Evolutionary conservation across 2,888 invertebrate genomes (phyloP).

Genomic region (Mycalesis mineus): DNA sequence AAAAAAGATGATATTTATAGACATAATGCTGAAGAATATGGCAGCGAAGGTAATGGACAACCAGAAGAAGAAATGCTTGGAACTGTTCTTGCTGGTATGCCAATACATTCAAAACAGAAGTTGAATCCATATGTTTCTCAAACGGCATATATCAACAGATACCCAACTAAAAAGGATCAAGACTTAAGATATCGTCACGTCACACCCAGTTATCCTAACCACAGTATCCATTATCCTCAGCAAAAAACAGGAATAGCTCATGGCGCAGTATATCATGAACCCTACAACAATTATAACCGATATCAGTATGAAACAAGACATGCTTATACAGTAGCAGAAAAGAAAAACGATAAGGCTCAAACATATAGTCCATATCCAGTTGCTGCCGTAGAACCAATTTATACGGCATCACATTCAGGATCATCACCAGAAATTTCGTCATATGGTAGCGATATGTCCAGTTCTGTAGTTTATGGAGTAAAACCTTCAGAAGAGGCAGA

Average conservation of each 20-base stretch:
- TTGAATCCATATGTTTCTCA: slow-evolving; percentile 69
- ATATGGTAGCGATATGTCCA: slow-evolving; percentile 56
- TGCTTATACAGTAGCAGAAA: slow-evolving; percentile 63
- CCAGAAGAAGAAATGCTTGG: slow-evolving; percentile 87
- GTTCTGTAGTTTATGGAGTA: slow-evolving; percentile 66
- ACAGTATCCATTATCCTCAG: slow-evolving; percentile 64
- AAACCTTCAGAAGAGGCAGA: slow-evolving; percentile 65
- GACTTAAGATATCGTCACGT: slow-evolving; percentile 70
- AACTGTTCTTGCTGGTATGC: slow-evolving; percentile 85
- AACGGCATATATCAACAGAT: slow-evolving; percentile 59
- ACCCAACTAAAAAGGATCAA: slow-evolving; percentile 64
- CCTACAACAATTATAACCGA: slow-evolving; percentile 52
- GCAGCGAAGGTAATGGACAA: slow-evolving; percentile 81
- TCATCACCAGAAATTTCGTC: slow-evolving; percentile 54
- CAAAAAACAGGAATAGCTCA: slow-evolving; percentile 73
- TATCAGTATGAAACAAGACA: slow-evolving; percentile 66
- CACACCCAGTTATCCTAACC: slow-evolving; percentile 53
- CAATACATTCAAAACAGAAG: slow-evolving; percentile 67
- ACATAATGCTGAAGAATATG: slow-evolving; percentile 83
- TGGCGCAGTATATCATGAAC: slow-evolving; percentile 66
- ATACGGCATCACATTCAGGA: slow-evolving; percentile 63
- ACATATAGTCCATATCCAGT: slow-evolving; percentile 53
- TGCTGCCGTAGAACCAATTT: slow-evolving; percentile 62
- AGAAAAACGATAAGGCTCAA: slow-evolving; percentile 57
- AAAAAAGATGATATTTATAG: slow-evolving; percentile 81